Conservation (phyloP, 2,797 vertebrate species). For the Thamnophis elegans region DNA sequence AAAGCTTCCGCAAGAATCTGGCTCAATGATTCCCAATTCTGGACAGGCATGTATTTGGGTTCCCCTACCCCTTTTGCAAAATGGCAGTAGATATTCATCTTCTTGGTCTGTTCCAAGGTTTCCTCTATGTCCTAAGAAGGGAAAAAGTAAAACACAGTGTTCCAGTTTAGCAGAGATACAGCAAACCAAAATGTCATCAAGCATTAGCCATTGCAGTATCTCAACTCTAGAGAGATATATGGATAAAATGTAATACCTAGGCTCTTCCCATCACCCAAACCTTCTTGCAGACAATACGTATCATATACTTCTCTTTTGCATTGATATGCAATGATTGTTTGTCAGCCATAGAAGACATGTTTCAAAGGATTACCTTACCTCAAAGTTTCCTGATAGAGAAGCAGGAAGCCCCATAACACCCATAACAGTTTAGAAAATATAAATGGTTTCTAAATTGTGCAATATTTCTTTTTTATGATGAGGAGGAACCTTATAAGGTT, state of each 20-base stretch:
- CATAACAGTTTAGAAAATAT: not conserved
- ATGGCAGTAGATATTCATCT: constrained; percentile 88
- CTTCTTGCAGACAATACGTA: not conserved
- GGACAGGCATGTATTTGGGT: constrained; percentile 82
- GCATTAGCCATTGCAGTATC: not conserved
- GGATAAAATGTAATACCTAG: not conserved
- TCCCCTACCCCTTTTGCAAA: constrained; percentile 84
- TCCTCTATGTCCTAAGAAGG: constrained; percentile 77
- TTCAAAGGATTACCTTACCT: not conserved
- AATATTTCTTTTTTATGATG: no score
- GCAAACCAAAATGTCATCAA: not conserved
- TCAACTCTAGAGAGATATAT: not conserved
- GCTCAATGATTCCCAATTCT: constrained; percentile 82
- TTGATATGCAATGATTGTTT: not conserved
- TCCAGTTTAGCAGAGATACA: not conserved
- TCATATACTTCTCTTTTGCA: not conserved
- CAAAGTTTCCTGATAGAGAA: not conserved
- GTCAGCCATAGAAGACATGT: not conserved
- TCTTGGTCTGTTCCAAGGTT: constrained; percentile 71
- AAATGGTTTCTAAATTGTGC: not conserved
- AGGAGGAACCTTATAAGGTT: not conserved
- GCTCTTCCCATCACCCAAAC: not conserved
- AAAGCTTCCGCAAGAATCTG: constrained; percentile 84
- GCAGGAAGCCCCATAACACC: not conserved
- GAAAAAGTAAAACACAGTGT: constrained; percentile 24